These are phyloP conservation scores for Tenthredo notha DNA, from an alignment of 2,888 invertebrate species.

Conservation along the genomic window DNA sequence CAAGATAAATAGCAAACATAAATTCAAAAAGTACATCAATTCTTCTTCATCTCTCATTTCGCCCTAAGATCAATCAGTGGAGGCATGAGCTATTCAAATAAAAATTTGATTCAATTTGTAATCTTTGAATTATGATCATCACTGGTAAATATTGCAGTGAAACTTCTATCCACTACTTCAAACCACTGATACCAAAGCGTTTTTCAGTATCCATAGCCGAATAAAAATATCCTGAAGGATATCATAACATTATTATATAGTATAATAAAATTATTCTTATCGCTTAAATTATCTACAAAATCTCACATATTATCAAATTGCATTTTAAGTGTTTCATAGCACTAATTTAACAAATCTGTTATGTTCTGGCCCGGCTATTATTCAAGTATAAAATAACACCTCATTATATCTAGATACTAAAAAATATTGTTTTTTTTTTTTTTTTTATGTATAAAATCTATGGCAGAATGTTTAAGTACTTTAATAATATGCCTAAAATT, in stretches of 20 bases:
- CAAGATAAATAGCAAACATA: constrained; percentile 11
- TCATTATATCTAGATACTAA: constrained; percentile 49
- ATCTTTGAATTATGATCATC: not conserved
- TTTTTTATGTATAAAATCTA: not conserved
- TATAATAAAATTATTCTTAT: not conserved
- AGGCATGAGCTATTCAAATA: not conserved
- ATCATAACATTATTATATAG: not conserved
- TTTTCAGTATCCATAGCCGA: not conserved
- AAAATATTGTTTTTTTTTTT: constrained; percentile 48
- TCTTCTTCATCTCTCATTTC: not conserved
- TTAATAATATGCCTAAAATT: not conserved
- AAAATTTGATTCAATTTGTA: not conserved
- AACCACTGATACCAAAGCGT: not conserved
- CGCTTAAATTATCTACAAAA: not conserved
- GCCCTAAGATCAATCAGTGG: not conserved
- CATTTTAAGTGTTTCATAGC: constrained; percentile 58
- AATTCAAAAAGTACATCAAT: not conserved
- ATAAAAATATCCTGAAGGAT: not conserved
- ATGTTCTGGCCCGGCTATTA: constrained; percentile 62
- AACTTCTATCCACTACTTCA: not conserved
- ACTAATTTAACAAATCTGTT: constrained; percentile 64
- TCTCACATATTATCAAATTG: not conserved
- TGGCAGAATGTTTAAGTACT: not conserved
- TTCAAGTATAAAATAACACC: constrained; percentile 39
- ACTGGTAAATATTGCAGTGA: not conserved